Base-by-base conservation (phyloP, 2,113 vertebrate species). In the Oryzias celebensis region DNA sequence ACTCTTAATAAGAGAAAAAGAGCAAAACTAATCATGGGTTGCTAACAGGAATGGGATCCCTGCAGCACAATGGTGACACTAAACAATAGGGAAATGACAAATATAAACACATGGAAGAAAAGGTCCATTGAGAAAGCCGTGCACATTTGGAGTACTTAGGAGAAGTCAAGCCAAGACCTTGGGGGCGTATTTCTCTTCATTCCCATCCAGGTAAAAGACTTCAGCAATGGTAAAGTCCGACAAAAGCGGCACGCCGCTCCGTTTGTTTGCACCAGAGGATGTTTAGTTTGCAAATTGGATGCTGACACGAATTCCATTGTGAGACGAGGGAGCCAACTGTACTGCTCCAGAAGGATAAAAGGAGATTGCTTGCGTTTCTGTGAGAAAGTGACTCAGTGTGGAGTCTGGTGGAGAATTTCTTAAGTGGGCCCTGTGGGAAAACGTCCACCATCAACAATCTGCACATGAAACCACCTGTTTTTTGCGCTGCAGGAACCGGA, bases 271-370 rank as follows among this genome's bases (percentile, higher is more conserved):
- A 77, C 60, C 68, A 65, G 81, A 84, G 82, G 83, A 85, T 87
- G 84, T 87, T 91, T 84, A 72, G 77, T 62, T 85, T 77, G 77
- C 71, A 73, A 85, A 81, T 80, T 85, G 84, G 72, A 83, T 15
- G 66, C 45, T 15, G 50, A 53, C 70, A 60, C 43, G 55, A 54
- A 80, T 76, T 59, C 81, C 68, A 78, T 75, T 83, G 85, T 80
- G 78, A 62, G 64, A 62, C 52, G 3, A 58, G 62, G 42, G 31
- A 54, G 58, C 10, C 36, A 6, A 50, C 57, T 65, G 73, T 75
- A 44, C 48, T 52, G 50, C 49, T 59, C 50, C 22, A n/a, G 44
- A 28, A 36, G 62, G 46, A 44, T 0, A 16, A 24, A 52, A 47
- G 26, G 26, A 43, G 26, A 23, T 36, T 43, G 55, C 15, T n/a